Conservation (phyloP, 2,888 invertebrate genomes). For the Cheilosia vernalis region DNA sequence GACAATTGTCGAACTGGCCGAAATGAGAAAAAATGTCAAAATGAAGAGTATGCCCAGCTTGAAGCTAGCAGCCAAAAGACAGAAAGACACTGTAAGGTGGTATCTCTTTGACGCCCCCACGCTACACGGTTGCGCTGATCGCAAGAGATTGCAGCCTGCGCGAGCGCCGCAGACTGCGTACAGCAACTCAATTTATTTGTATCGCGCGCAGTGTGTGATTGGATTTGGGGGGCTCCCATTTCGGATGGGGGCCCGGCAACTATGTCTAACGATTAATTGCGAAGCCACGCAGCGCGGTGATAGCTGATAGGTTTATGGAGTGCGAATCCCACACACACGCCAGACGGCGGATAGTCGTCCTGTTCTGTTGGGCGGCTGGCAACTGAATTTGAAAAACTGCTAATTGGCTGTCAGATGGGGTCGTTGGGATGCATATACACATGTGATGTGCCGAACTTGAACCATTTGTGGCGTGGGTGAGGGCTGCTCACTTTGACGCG, state of each 20-base stretch:
- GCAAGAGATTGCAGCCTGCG: slow-evolving; percentile 51
- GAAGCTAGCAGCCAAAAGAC: slow-evolving; percentile 36
- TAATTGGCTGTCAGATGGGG: slow-evolving; percentile 63
- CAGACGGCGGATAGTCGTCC: not conserved
- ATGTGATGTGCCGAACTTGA: slow-evolving; percentile 15
- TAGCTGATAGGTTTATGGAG: slow-evolving; percentile 67
- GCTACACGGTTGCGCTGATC: slow-evolving; percentile 41
- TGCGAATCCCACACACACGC: slow-evolving; percentile 70
- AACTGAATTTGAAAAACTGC: slow-evolving; percentile 73
- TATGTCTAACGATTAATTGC: slow-evolving; percentile 65
- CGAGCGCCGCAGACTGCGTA: not conserved
- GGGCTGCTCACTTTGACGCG: not conserved
- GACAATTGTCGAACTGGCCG: slow-evolving; percentile 27
- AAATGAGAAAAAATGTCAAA: slow-evolving; percentile 59
- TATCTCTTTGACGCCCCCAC: slow-evolving; percentile 64
- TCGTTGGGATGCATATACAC: not conserved
- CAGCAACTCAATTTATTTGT: slow-evolving; percentile 71
- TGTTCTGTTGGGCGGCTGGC: slow-evolving; percentile 33
- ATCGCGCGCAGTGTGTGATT: slow-evolving; percentile 61
- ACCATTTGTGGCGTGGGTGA: not conserved
- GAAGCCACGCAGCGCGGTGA: slow-evolving; percentile 25
- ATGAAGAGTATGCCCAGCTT: slow-evolving; percentile 23
- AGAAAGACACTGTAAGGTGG: slow-evolving; percentile 4
- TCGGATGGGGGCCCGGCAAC: slow-evolving; percentile 10
- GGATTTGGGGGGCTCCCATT: slow-evolving; percentile 50